phyloP scores from a whole-genome alignment of 2,113 vertebrate genomes.

The Desmodus rotundus region DNA sequence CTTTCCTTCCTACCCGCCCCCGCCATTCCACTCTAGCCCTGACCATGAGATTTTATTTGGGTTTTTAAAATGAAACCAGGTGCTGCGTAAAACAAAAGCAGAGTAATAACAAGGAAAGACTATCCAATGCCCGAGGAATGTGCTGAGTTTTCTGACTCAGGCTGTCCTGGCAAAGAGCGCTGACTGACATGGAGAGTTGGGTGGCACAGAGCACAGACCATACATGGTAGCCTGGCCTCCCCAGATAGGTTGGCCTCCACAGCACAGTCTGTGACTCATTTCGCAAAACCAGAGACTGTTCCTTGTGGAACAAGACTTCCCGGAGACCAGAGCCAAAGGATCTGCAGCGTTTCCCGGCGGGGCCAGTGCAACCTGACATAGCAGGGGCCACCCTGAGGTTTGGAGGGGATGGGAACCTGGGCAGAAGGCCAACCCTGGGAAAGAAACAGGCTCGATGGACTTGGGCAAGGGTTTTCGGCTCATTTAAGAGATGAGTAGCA shows the following conservation, averaged over 20 bases:
- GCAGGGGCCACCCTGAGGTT: conserved; percentile 2
- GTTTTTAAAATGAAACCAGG: conserved; percentile 74
- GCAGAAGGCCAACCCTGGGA: neutral
- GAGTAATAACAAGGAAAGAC: conserved; percentile 56
- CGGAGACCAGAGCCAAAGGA: neutral
- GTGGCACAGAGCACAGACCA: conserved; percentile 41
- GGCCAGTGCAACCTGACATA: neutral
- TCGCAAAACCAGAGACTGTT: neutral
- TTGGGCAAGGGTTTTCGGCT: neutral
- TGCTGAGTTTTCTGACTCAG: conserved; percentile 71
- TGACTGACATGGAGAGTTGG: conserved; percentile 27
- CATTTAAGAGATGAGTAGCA: neutral
- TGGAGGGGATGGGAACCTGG: neutral
- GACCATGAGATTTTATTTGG: conserved; percentile 58
- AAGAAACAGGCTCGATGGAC: neutral
- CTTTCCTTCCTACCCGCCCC: neutral
- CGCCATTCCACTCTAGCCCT: neutral
- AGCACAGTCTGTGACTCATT: conserved; percentile 58
- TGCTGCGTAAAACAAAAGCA: conserved; percentile 65
- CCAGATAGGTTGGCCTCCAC: neutral
- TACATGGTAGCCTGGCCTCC: conserved; percentile 55
- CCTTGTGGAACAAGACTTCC: conserved; percentile 36
- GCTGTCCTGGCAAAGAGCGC: conserved; percentile 60
- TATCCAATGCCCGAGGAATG: conserved; percentile 58
- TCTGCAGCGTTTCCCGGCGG: neutral